Evolutionary conservation across 23 tunicate genomes (phyloP).

Genomic region (Trididemnum miniatum): DNA sequence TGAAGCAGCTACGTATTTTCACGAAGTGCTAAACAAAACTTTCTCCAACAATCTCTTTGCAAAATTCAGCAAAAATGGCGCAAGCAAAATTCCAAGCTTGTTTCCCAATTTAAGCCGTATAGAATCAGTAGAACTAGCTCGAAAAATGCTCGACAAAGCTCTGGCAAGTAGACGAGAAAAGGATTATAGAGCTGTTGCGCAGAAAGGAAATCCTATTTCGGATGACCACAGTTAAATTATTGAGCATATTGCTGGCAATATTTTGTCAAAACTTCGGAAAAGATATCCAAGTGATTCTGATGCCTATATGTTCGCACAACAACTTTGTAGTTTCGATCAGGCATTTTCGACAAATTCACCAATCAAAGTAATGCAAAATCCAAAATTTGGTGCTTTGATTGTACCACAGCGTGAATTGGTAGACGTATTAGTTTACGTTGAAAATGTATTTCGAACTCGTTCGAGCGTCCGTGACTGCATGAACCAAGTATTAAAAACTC

Average conservation of each 20-base stretch:
- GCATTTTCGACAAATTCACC: not conserved
- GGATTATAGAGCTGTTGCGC: not conserved
- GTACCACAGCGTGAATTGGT: not conserved
- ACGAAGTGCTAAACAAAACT: not conserved
- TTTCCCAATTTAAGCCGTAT: slow-evolving; percentile 3
- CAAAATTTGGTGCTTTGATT: not conserved
- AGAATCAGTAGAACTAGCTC: not conserved
- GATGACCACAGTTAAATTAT: not conserved
- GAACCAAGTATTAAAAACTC: not conserved
- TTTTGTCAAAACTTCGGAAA: not conserved
- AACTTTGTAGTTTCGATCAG: not conserved
- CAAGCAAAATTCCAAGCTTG: not conserved
- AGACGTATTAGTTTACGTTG: not conserved
- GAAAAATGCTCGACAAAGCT: slow-evolving; percentile 4
- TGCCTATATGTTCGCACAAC: not conserved
- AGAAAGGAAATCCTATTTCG: not conserved
- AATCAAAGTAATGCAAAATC: not conserved
- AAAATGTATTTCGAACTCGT: not conserved
- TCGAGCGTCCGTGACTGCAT: slow-evolving; percentile 1
- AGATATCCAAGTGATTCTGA: not conserved
- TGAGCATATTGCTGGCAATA: slow-evolving; percentile 3
- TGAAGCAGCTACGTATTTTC: not conserved
- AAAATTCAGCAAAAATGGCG: not conserved
- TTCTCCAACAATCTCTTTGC: not conserved
- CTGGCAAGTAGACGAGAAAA: not conserved